phyloP scores from a whole-genome alignment of 2,888 invertebrate species.

The Nomada fucata region DNA sequence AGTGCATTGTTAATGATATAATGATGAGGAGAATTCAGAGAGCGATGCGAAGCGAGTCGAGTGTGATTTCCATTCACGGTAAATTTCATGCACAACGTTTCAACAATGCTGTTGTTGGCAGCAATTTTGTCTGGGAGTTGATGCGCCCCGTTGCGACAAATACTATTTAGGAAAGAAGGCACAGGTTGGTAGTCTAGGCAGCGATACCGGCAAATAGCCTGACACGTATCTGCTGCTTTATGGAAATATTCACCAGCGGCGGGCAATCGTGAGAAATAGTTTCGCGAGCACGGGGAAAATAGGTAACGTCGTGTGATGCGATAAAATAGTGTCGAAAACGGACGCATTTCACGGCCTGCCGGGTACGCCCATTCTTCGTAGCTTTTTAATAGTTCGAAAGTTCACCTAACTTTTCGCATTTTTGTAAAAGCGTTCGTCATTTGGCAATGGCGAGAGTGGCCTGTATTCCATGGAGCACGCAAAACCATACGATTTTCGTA shows the following conservation, averaged over 20 bases:
- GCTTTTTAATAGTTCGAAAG: conserved; percentile 20
- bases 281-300: background rate
- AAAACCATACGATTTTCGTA: background rate
- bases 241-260: background rate
- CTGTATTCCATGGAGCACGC: background rate
- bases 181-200: no score
- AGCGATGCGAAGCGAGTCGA: conserved; percentile 27
- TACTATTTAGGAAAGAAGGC: conserved; percentile 11
- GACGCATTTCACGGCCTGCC: background rate
- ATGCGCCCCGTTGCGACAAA: conserved; percentile 6
- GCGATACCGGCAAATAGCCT: background rate
- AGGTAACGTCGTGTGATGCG: background rate
- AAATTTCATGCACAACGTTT: conserved; percentile 31
- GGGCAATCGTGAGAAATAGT: background rate
- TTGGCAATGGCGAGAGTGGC: background rate
- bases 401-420: conserved; percentile 17
- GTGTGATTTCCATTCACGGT: conserved; percentile 53
- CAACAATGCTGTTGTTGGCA: conserved; percentile 24
- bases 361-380: background rate
- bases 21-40: conserved; percentile 45
- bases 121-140: conserved; percentile 27
- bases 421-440: conserved; percentile 24
- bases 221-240: background rate
- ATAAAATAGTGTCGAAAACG: conserved; percentile 1
- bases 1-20: conserved; percentile 57